Evolutionary conservation across 1,140 invertebrate genomes (phyloP).

Genomic region (Lycorma delicatula): DNA sequence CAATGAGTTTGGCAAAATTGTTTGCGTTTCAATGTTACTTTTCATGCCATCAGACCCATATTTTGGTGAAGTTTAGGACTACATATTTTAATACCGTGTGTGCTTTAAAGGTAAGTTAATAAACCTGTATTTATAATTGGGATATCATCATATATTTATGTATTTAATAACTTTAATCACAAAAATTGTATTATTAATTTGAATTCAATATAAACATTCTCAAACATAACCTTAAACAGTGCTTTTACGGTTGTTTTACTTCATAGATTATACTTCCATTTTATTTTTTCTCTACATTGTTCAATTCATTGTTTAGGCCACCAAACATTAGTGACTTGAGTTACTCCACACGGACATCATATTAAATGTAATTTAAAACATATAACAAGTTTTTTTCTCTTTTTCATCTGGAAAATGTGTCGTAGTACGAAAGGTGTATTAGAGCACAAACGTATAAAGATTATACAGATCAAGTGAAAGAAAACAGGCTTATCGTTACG

Average conservation of each 20-base stretch:
- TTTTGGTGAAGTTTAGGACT: background rate
- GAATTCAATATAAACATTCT: no score
- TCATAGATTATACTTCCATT: background rate
- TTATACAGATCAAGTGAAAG: constrained; percentile 7
- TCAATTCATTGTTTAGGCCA: background rate
- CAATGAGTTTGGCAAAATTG: background rate
- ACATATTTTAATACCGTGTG: background rate
- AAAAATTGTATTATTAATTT: background rate
- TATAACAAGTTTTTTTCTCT: background rate
- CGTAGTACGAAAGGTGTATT: background rate
- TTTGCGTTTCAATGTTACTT: background rate
- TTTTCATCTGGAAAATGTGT: constrained; percentile 12
- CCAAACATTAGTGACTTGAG: background rate
- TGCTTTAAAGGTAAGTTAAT: background rate
- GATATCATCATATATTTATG: background rate
- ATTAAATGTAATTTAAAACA: background rate
- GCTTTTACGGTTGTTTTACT: background rate
- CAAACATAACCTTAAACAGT: no score
- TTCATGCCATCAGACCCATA: background rate
- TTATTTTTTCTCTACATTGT: background rate
- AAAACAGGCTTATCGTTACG: constrained; percentile 13
- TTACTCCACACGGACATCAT: background rate
- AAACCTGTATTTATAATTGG: background rate
- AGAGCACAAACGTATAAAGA: background rate
- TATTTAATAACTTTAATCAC: background rate